Evolutionary conservation across 2,113 vertebrate genomes (phyloP).

Genomic region (Bambusicola thoracicus): DNA sequence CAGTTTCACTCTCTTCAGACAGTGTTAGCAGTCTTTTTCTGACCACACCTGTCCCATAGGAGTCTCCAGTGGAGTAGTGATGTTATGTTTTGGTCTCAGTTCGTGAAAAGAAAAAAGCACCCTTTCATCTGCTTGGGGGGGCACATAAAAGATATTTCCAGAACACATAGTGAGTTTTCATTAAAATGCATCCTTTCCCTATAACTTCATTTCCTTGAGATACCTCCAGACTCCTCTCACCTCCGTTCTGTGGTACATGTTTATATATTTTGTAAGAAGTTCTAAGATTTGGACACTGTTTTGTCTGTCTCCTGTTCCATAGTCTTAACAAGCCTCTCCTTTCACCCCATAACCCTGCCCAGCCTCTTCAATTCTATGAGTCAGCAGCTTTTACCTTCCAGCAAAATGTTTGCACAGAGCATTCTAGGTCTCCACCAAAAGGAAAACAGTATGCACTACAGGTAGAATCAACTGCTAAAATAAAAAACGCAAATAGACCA

Average conservation of each 20-base stretch:
- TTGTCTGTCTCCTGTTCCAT: constrained; percentile 30
- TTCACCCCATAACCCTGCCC: not conserved
- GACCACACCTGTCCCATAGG: constrained; percentile 70
- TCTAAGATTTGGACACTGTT: constrained; percentile 31
- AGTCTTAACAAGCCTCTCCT: constrained; percentile 23
- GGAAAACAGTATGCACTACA: not conserved
- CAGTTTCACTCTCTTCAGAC: constrained; percentile 26
- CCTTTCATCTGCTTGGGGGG: constrained; percentile 55
- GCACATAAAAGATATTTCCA: constrained; percentile 23
- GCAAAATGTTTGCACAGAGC: not conserved
- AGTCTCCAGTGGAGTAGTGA: constrained; percentile 44
- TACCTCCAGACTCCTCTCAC: constrained; percentile 7
- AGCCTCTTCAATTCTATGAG: constrained; percentile 5
- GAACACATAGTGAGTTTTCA: constrained; percentile 36
- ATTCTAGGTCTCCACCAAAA: constrained; percentile 52
- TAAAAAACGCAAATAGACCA: not conserved
- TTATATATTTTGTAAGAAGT: constrained; percentile 12
- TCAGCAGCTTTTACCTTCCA: constrained; percentile 39
- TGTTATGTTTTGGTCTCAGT: constrained; percentile 67
- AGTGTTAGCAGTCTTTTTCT: constrained; percentile 46
- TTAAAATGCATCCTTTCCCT: constrained; percentile 56
- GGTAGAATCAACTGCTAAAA: not conserved
- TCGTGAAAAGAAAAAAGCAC: constrained; percentile 26
- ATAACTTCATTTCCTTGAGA: constrained; percentile 56
- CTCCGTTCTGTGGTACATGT: not conserved